Evolutionary conservation across 2,888 invertebrate species (phyloP).

Genomic region (Platycheirus rosarum): DNA sequence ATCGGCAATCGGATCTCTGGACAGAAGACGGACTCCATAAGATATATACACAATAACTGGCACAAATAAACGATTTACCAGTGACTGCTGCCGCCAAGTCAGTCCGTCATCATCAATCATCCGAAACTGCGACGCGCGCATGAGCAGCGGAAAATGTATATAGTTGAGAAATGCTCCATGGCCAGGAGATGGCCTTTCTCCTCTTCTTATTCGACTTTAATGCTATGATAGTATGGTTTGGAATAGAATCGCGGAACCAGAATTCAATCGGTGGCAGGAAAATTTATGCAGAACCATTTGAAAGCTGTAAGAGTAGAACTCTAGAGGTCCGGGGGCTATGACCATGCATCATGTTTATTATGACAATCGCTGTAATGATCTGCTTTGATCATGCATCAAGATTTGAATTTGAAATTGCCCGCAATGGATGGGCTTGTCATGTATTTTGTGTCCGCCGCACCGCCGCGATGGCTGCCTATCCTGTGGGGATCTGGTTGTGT

Average conservation of each 20-base stretch:
- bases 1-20: slow-evolving; percentile 69
- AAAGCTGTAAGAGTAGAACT: slow-evolving; percentile 29
- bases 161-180: slow-evolving; percentile 24
- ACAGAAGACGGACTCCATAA: slow-evolving; percentile 53
- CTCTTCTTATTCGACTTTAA: background rate
- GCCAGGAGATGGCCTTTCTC: slow-evolving; percentile 59
- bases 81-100: slow-evolving; percentile 43
- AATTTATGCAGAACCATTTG: slow-evolving; percentile 68
- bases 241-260: slow-evolving; percentile 45
- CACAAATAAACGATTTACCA: slow-evolving; percentile 60
- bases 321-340: slow-evolving; percentile 42
- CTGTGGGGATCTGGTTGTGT: background rate
- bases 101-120: slow-evolving; percentile 72
- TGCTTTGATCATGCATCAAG: slow-evolving; percentile 68
- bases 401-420: slow-evolving; percentile 49
- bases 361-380: slow-evolving; percentile 73
- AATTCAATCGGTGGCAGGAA: slow-evolving; percentile 67
- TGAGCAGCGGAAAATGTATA: slow-evolving; percentile 12
- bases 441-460: slow-evolving; percentile 7
- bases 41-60: slow-evolving; percentile 57
- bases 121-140: slow-evolving; percentile 30
- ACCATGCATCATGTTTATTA: slow-evolving; percentile 69
- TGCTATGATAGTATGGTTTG: background rate
- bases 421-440: slow-evolving; percentile 53
- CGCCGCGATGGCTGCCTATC: background rate